Evolutionary conservation across 2,888 invertebrate genomes (phyloP).

Genomic region (Acleris literana): DNA sequence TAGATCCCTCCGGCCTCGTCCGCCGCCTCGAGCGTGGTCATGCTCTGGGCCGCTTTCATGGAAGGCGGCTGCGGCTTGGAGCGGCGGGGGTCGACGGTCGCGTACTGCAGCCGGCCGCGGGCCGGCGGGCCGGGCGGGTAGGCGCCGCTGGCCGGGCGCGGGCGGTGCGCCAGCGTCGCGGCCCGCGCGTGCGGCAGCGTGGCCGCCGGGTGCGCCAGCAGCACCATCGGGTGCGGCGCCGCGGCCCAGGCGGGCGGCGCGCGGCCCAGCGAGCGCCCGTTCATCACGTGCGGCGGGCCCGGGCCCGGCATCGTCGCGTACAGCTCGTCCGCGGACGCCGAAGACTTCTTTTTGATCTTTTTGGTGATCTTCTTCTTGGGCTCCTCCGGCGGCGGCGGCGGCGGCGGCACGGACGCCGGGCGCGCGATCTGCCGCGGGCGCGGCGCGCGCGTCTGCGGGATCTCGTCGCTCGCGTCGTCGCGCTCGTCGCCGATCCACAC

Average conservation of each 20-base stretch:
- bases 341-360: slow-evolving; percentile 82
- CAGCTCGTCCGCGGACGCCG: slow-evolving; percentile 84
- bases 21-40: slow-evolving; percentile 86
- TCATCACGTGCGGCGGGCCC: slow-evolving; percentile 70
- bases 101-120: slow-evolving; percentile 81
- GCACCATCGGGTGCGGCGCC: slow-evolving; percentile 75
- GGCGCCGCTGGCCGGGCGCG: slow-evolving; percentile 84
- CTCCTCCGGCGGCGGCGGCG: slow-evolving; percentile 89
- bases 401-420: slow-evolving; percentile 92
- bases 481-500: slow-evolving; percentile 95
- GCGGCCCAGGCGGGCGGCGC: slow-evolving; percentile 74
- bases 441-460: slow-evolving; percentile 85
- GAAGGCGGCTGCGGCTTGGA: slow-evolving; percentile 85
- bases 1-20: slow-evolving; percentile 89
- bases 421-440: slow-evolving; percentile 92
- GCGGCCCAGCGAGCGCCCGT: slow-evolving; percentile 72
- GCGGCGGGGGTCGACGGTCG: slow-evolving; percentile 85
- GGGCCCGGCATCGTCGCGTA: slow-evolving; percentile 84
- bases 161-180: slow-evolving; percentile 82
- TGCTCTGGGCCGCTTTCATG: slow-evolving; percentile 87
- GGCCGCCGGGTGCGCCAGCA: slow-evolving; percentile 76
- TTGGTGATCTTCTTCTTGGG: slow-evolving; percentile 85
- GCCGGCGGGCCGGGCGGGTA: slow-evolving; percentile 72
- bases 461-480: slow-evolving; percentile 88
- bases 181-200: slow-evolving; percentile 75